Evolutionary conservation across 2,888 invertebrate species (phyloP).

Genomic region (Agrypnus murinus): DNA sequence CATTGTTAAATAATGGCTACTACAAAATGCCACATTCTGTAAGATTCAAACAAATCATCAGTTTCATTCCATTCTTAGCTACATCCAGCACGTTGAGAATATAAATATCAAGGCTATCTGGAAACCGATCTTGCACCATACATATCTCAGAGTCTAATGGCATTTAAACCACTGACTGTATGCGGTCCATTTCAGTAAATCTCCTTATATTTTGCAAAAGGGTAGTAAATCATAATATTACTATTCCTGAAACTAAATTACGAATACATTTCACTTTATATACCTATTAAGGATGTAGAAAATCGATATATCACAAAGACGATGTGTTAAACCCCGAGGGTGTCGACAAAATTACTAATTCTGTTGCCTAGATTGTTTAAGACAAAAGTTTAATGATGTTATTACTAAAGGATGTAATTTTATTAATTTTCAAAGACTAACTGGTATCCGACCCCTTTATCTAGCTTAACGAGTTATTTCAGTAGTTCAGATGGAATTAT

Average conservation of each 20-base stretch:
- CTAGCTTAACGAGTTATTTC: background rate
- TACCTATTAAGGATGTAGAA: conserved; percentile 2
- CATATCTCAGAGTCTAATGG: conserved; percentile 35
- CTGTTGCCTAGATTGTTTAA: conserved; percentile 1
- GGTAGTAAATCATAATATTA: conserved; percentile 52
- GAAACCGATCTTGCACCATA: conserved; percentile 34
- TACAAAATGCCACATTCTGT: conserved; percentile 13
- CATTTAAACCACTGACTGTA: conserved; percentile 39
- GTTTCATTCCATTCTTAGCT: conserved; percentile 11
- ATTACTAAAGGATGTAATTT: background rate
- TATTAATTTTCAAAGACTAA: conserved; percentile 11
- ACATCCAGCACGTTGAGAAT: conserved; percentile 30
- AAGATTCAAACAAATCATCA: conserved; percentile 23
- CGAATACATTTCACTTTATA: conserved; percentile 44
- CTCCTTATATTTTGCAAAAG: conserved; percentile 47
- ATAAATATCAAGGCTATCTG: conserved; percentile 40
- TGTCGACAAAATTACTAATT: background rate
- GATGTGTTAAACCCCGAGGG: conserved; percentile 24
- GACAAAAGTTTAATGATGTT: background rate
- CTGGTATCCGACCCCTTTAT: background rate
- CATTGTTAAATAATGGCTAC: conserved; percentile 4
- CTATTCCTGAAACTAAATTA: conserved; percentile 50
- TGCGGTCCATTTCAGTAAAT: conserved; percentile 48
- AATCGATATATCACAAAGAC: conserved; percentile 28
- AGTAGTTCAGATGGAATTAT: background rate